A percentile compares a stretch with the other conserved stretches of the same genome.
phyloP scores from a whole-genome alignment of 2,888 invertebrate genomes.

The Campaea margaritaria region DNA sequence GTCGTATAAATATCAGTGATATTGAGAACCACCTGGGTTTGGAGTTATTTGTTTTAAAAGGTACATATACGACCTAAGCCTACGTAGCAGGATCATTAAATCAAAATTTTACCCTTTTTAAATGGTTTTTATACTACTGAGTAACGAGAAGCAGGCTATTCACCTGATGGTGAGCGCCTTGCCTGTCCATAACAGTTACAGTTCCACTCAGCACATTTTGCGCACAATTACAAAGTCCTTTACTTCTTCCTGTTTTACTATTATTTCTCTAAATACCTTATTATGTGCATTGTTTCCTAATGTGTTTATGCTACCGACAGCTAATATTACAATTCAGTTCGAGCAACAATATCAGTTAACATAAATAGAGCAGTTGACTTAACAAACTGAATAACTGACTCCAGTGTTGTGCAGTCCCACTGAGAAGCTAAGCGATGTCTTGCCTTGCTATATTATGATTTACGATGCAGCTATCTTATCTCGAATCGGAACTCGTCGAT shows the following conservation, averaged over 20 bases:
- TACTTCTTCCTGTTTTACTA: slow-evolving; percentile 8
- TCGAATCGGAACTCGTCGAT: neutral
- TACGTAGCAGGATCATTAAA: no score
- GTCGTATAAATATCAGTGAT: no score
- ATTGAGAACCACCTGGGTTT: no score
- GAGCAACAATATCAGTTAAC: slow-evolving; percentile 27
- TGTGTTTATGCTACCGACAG: slow-evolving; percentile 5
- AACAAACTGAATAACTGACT: slow-evolving; percentile 29
- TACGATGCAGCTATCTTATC: neutral
- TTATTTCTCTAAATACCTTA: neutral
- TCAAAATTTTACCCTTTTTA: no score
- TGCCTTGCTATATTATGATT: slow-evolving; percentile 1
- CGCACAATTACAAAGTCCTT: neutral
- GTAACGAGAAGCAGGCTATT: no score
- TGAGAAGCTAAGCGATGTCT: neutral
- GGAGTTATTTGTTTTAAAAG: no score
- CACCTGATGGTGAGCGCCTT: no score
- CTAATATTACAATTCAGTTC: slow-evolving; percentile 23
- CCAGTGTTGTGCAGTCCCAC: slow-evolving; percentile 1
- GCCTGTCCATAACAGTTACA: no score
- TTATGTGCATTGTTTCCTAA: slow-evolving; percentile 22
- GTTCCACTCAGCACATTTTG: no score
- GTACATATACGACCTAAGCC: no score
- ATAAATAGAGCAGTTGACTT: slow-evolving; percentile 33
- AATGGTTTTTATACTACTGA: no score